phyloP scores from a whole-genome alignment of 1,140 invertebrate genomes.

The Orussus abietinus region DNA sequence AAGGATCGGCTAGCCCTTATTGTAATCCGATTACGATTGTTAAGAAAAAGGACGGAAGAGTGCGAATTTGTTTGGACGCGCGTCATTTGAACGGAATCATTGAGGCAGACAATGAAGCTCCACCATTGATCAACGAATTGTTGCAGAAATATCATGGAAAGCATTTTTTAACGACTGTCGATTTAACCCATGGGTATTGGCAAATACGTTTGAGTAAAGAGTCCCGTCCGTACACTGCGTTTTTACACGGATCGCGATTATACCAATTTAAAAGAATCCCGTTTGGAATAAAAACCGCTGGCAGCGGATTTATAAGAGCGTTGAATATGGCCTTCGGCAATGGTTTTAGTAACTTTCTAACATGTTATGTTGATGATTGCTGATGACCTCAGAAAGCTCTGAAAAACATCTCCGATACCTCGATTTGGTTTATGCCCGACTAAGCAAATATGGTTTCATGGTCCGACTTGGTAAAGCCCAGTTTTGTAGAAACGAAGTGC shows the following conservation, averaged over 20 bases:
- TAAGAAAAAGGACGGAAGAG: slow-evolving; percentile 24
- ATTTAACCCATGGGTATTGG: slow-evolving; percentile 35
- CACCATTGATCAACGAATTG: slow-evolving; percentile 26
- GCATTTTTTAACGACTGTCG: slow-evolving; percentile 27
- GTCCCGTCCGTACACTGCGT: slow-evolving; percentile 32
- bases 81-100: slow-evolving; percentile 31
- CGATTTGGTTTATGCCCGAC: neutral
- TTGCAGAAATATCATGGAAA: slow-evolving; percentile 22
- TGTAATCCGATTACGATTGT: slow-evolving; percentile 32
- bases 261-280: slow-evolving; percentile 31
- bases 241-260: slow-evolving; percentile 25
- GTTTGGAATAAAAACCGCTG: slow-evolving; percentile 35
- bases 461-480: slow-evolving; percentile 8
- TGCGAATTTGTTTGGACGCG: slow-evolving; percentile 36
- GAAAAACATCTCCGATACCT: neutral
- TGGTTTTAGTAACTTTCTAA: slow-evolving; percentile 4
- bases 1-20: slow-evolving; percentile 25
- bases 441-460: slow-evolving; percentile 7
- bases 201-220: slow-evolving; percentile 29
- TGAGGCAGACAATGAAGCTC: slow-evolving; percentile 24
- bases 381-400: neutral
- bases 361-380: slow-evolving; percentile 12
- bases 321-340: slow-evolving; percentile 1
- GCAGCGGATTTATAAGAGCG: slow-evolving; percentile 16
- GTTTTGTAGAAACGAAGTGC: slow-evolving; percentile 16